Evolutionary conservation across 2,888 invertebrate genomes (phyloP), one percentile per base, ranked within the genome.

Genomic region (Taenaris catops): DNA sequence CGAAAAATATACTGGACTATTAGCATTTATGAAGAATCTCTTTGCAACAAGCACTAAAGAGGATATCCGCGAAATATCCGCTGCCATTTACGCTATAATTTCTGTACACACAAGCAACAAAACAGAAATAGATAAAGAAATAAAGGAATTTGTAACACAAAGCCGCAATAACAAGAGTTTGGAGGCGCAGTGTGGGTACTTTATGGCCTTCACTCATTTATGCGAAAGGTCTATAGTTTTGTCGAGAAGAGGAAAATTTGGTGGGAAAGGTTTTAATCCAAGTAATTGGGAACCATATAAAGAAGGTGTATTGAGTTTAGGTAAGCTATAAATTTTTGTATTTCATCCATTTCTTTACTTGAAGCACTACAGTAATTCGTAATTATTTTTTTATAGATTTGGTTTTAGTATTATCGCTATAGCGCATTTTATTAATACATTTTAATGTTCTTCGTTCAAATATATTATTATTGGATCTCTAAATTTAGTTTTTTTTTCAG

Each of bases 141-240:
- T 88, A 0, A 75, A 62, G 6, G 87, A 89, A 51, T 79, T 92
- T 34, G 79, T 90, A 28, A 68, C 69, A 41, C 83, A 89, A 63
- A 75, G 79, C 0, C 69, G 69, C 19, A 80, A 64, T 34, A 87
- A 87, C 52, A 91, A 92, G 75, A 89, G 80, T 38, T 65, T 94
- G 38, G 94, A 95, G 65, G 74, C 89, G 2, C 94, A 94, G 56
- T 95, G 96, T 52, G 96, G 96, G 0, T 92, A 93, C 38, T 63
- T 95, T 35, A 63, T 93, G 26, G 92, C 93, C 4, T 75, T 94
- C 25, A 91, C 94, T 4, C 90, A 92, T 65, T 86, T 92, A 45
- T 88, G 94, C 38, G 93, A 94, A 63, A 75, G 92, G 25, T 91
- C 90, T 62, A 84, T 94, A 19, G 83, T 81, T 19, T 55, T 84